Evolutionary conservation across 2,888 invertebrate genomes (phyloP), one percentile per base, ranked within the genome.

Genomic region (Meteorus colon): DNA sequence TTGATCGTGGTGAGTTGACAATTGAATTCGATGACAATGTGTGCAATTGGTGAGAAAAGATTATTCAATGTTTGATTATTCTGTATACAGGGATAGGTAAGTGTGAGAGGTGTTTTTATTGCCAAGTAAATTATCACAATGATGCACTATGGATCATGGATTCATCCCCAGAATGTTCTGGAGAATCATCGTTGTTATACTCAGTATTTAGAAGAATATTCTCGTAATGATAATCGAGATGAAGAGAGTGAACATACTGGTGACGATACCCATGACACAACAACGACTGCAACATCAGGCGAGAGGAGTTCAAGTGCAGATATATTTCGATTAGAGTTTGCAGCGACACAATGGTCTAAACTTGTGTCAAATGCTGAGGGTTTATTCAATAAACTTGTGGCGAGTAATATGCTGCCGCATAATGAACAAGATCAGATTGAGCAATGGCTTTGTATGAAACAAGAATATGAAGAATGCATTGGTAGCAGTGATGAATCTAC

Each of bases 381-480:
- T 29, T 89, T 96, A n/a, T 95, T 95, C 89, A 93, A 94, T 89
- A 95, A 93, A 88, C 91, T 96, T 62, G 91, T 95, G 68, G 92
- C 92, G 19, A 94, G 93, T 59, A 94, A 94, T 84, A 91, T 92
- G n/a, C 87, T 96, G 74, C 92, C 93, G 14, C 94, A 94, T 73
- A 90, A 92, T 77, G 95, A 96, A 86, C 92, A 94, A 80, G 95
- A 94, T 84, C 95, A 95, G 89, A 93, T 94, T 65, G 93, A 95
- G 85, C 94, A 95, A 82, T 96, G 96, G 96, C 90, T 96, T 24
- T 95, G 95, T 84, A 90, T 96, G 78, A 96, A 96, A 86, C 96
- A 96, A 82, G 96, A 96, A 89, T 96, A 96, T 89, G 96, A 96
- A 88, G 96, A 96, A 86, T 96, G 96, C 86, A 91, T 95, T 66